Percentiles rank a stretch among this genome's conserved stretches.
Evolutionary conservation across 2,888 invertebrate genomes (phyloP).

Genomic region (Hedychridium roseum): DNA sequence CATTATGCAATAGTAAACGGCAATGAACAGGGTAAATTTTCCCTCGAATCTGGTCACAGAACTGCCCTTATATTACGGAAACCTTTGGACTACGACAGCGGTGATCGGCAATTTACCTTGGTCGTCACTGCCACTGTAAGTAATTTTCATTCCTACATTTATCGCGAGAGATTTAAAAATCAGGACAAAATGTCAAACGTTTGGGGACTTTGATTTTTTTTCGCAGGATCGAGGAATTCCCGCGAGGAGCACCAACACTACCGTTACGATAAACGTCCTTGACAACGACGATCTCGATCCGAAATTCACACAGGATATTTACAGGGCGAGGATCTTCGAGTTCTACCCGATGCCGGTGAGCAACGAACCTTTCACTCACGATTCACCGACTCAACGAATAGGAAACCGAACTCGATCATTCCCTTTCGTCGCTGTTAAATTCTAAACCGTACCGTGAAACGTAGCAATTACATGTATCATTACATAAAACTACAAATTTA

Average conservation of each 20-base stretch:
- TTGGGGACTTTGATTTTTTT: conserved; percentile 1
- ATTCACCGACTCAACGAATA: no score
- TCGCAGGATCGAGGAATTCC: conserved; percentile 84
- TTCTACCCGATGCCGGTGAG: conserved; percentile 82
- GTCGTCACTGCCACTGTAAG: conserved; percentile 80
- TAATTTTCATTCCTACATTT: conserved; percentile 24
- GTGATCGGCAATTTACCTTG: conserved; percentile 78
- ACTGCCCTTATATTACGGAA: conserved; percentile 78
- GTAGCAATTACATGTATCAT: no score
- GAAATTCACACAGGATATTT: conserved; percentile 82
- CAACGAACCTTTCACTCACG: background rate
- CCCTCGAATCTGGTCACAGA: conserved; percentile 81
- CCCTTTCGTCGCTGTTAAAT: no score
- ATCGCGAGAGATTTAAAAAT: background rate
- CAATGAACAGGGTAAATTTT: conserved; percentile 78
- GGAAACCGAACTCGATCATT: no score
- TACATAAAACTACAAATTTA: no score
- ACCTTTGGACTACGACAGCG: conserved; percentile 81
- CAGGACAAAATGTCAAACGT: no score
- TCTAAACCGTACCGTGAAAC: no score
- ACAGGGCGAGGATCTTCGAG: conserved; percentile 82
- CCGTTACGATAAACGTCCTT: conserved; percentile 74
- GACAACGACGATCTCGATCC: conserved; percentile 86
- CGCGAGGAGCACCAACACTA: conserved; percentile 76
- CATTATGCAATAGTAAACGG: conserved; percentile 80